phyloP scores from a whole-genome alignment of 2,113 vertebrate species.

The Camelus dromedarius region DNA sequence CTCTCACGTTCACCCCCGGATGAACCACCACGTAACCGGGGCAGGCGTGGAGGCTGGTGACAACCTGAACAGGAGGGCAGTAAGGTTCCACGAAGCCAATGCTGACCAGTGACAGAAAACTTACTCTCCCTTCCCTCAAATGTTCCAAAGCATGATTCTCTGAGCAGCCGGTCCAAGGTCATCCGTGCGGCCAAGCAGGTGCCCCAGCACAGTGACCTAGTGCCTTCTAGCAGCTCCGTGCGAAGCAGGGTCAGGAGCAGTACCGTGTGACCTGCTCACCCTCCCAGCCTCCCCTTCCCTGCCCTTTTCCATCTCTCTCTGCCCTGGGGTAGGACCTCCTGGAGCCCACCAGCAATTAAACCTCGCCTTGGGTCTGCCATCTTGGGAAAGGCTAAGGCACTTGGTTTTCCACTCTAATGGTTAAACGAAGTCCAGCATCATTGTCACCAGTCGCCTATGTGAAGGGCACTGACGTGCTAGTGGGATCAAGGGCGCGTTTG shows the following conservation, averaged over 20 bases:
- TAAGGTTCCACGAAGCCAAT: neutral
- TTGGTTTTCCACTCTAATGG: neutral
- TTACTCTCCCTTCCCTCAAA: neutral
- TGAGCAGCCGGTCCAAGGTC: neutral
- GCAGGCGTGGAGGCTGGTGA: neutral
- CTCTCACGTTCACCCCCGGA: neutral
- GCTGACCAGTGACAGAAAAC: neutral
- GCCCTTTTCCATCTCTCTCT: neutral
- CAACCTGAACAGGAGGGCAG: neutral
- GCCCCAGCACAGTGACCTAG: fast-evolving
- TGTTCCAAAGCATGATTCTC: neutral
- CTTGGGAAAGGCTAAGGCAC: neutral
- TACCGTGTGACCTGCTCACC: neutral
- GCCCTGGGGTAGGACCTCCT: neutral
- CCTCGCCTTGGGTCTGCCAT: fast-evolving
- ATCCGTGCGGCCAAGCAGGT: neutral
- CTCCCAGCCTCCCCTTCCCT: too few species aligned
- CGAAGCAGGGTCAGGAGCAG: too few species aligned
- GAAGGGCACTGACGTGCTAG: neutral
- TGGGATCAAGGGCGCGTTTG: fast-evolving
- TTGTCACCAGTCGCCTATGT: neutral
- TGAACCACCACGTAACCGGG: fast-evolving
- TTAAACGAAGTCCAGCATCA: neutral
- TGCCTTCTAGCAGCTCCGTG: neutral
- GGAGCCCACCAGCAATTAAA: neutral